A percentile compares a stretch with the other conserved stretches of the same genome.
phyloP scores from a whole-genome alignment of 2,888 invertebrate genomes.

The Apamea epomidion region DNA sequence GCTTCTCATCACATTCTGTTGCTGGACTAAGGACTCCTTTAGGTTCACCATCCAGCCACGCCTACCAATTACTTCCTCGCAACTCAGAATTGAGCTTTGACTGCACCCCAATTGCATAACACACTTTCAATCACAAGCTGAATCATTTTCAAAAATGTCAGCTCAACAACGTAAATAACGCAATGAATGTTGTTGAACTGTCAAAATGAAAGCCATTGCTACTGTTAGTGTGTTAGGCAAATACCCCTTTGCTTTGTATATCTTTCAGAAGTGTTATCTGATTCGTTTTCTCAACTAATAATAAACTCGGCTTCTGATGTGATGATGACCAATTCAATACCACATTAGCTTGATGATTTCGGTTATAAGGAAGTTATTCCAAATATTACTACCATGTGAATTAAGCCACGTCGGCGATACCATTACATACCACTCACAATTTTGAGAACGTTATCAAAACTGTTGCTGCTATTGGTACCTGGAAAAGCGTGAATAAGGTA shows the following conservation, averaged over 20 bases:
- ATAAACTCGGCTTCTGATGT: not conserved
- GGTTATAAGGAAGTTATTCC: not conserved
- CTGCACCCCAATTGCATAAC: too few relatives aligned
- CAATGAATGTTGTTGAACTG: too few relatives aligned
- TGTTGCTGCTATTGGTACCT: conserved; percentile 1
- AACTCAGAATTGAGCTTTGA: not conserved
- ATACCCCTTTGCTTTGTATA: not conserved
- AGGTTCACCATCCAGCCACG: not conserved
- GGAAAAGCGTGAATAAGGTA: conserved; percentile 46
- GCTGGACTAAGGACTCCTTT: not conserved
- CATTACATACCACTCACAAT: not conserved
- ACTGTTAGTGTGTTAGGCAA: not conserved
- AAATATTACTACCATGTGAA: not conserved
- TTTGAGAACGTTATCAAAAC: conserved; percentile 5
- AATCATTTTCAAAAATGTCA: too few relatives aligned
- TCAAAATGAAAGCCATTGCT: too few relatives aligned
- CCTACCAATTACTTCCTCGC: too few relatives aligned
- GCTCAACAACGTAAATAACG: too few relatives aligned
- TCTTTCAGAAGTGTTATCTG: not conserved
- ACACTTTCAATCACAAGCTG: too few relatives aligned
- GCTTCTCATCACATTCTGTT: not conserved
- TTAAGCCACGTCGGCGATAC: not conserved
- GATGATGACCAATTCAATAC: not conserved
- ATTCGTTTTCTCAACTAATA: not conserved
- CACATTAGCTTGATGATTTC: not conserved